Evolutionary conservation across 2,797 vertebrate genomes (phyloP), one percentile per base, ranked within the genome.

Genomic region (Bradypodion ventrale): DNA sequence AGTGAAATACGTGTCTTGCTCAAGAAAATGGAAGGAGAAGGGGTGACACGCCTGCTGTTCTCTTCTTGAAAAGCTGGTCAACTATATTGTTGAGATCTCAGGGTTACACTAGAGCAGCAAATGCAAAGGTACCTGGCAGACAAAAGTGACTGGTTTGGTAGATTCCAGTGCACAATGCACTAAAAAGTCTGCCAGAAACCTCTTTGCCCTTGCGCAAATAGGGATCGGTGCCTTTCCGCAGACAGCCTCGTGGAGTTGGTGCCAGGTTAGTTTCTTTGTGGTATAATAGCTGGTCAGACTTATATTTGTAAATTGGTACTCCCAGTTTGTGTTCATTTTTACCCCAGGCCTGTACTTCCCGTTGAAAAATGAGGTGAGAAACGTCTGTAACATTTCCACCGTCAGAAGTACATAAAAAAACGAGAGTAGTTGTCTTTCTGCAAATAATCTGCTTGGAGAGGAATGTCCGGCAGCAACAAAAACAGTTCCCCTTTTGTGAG

Each of bases 171-270:
- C 63, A 16, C 83, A 23, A 49, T 72, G 84, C 84, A 85, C 84
- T 89, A 80, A n/a, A n/a, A n/a, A 65, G 87, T 84, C 21, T 10
- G 76, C 80, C 37, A 0, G 86, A 80, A 84, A 78, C 84, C 52
- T n/a, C 80, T 85, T 80, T 87, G 60, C 56, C 82, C 74, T 87
- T 1, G 19, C 19, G 75, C 70, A 59, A 80, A 78, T 29, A 37
- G 59, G 82, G 80, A 75, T 83, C 32, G 83, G 91, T 90, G 91
- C 91, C 88, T 92, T 92, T 89, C 37, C 59, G 25, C 78, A 75
- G 49, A 78, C 84, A 63, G 29, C 2, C 16, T 83, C 3, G 44
- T 84, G 88, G 66, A 82, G 74, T 70, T 85, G 84, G 85, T 75
- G 83, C 77, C 66, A 44, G 86, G 52, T 60, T 87, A 85, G 80